Base-by-base conservation (phyloP, 2,113 vertebrate species). In the Puntigrus tetrazona region DNA sequence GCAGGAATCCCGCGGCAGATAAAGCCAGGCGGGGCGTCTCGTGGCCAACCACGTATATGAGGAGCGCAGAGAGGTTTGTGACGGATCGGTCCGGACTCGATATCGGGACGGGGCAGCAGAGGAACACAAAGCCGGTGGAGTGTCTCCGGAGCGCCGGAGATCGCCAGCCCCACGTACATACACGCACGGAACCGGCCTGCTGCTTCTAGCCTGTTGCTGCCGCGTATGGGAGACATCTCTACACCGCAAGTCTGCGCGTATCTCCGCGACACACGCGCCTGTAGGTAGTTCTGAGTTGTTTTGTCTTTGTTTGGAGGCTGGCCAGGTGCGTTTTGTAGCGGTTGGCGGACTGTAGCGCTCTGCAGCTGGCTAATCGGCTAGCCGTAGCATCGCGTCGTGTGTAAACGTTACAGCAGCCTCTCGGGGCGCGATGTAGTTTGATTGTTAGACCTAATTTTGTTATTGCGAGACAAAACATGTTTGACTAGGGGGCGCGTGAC, bases 111-210 rank as follows among this genome's bases (percentile, higher is more conserved):
- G n/a, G 65, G 70, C 85, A 27, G 70, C 43, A 52, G 76, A 72
- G 76, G 45, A 36, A n/a, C 69, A 82, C 87, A 84, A 88, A 86
- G 87, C 91, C 91, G 89, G 90, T 84, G 86, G 88, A 86, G 78
- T 36, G 65, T 70, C 45, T 70, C 31, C 38, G 61, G 79, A 82
- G 65, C 65, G 79, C 45, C 27, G 1, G 61, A 20, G 38, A 83
- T 83, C 45, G 85, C 90, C 91, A 90, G 88, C 92, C 91, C 90
- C 92, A 88, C 11, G 31, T 13, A 45, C 43, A 31, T 67, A 45
- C 27, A 27, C 70, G 88, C 38, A 50, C 29, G 22, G 7, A 55
- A 55, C 79, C 61, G 65, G 79, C 79, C 79, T 70, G 79, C 47
- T 55, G 79, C 29, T 70, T 85, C 13, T 38, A 59, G 41, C 72